Conservation (phyloP, 2,888 invertebrate species). For the Teinopalpus imperialis region DNA sequence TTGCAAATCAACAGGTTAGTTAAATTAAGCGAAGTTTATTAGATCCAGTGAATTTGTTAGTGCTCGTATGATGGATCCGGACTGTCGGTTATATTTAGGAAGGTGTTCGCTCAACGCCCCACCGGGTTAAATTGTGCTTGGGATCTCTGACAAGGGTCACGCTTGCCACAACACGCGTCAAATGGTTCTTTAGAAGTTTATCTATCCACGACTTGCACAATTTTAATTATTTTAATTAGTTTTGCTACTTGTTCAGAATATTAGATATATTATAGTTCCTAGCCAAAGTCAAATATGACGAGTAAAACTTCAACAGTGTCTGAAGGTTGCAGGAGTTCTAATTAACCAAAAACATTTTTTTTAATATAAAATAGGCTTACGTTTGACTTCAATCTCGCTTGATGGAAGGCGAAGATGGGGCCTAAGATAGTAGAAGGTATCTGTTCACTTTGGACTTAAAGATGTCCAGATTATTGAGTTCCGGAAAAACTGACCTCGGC, state of each 20-base stretch:
- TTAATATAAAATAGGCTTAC: too few species aligned
- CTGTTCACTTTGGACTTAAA: too few species aligned
- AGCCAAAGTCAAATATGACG: too few species aligned
- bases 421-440: too few species aligned
- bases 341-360: too few species aligned
- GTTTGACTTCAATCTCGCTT: too few species aligned
- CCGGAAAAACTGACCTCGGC: too few species aligned
- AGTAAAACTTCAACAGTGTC: too few species aligned
- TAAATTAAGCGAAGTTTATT: constrained; percentile 63
- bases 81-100: constrained; percentile 29
- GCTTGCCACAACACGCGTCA: constrained; percentile 56
- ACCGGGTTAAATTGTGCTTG: constrained; percentile 27
- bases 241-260: background rate
- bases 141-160: constrained; percentile 51
- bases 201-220: constrained; percentile 1
- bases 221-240: constrained; percentile 4
- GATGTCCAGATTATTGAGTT: too few species aligned
- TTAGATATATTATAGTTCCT: too few species aligned
- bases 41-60: constrained; percentile 63
- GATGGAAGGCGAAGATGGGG: too few species aligned
- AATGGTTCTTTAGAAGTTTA: constrained; percentile 25
- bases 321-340: background rate
- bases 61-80: constrained; percentile 41
- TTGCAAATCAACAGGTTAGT: constrained; percentile 58
- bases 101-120: constrained; percentile 26